Evolutionary conservation across 1,140 invertebrate species (phyloP), one percentile per base, ranked within the genome.

Genomic region (Thaumetopoea pityocampa): DNA sequence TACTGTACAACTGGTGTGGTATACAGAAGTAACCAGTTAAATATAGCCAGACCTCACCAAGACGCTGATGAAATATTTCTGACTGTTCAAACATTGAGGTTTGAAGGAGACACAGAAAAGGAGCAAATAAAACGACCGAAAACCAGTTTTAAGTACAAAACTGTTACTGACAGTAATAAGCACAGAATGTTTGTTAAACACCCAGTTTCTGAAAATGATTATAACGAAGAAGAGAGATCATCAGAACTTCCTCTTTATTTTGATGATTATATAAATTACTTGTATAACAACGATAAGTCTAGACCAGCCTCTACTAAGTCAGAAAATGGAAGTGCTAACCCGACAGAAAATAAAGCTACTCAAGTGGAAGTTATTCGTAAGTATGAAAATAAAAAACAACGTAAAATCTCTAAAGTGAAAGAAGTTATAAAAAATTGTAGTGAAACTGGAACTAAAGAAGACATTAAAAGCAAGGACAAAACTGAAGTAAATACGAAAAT

Each of bases 101-200:
- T 80, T 37, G 51, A 67, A 33, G 79, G 76, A 9, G 53, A 68
- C 11, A 38, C 56, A 3, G 54, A n/a, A n/a, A n/a, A n/a, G n/a
- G n/a, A 77, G n/a, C 56, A 66, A 20, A 58, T 12, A 3, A 72
- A 59, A 27, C 62, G 63, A 66, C 61, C 65, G 4, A 54, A 66
- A 19, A 73, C 67, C 1, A 66, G 69, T 40, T 83, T 79, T 30
- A 83, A 83, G 53, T 83, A 76, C 33, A 77, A 71, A 61, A 62
- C 56, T 3, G 32, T 63, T 14, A 37, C 45, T 1, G 47, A 53
- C 29, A 49, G 37, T 10, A 61, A 56, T 29, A 67, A 63, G 52
- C 79, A 83, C 24, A 55, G 79, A 42, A 80, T 83, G 79, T 80
- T 83, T 46, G 57, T 80, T 1, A 80, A 77, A 35, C 67, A 83